phyloP scores from a whole-genome alignment of 35 echinoderm and acorn worm genomes.

The Holothuria glaberrima region DNA sequence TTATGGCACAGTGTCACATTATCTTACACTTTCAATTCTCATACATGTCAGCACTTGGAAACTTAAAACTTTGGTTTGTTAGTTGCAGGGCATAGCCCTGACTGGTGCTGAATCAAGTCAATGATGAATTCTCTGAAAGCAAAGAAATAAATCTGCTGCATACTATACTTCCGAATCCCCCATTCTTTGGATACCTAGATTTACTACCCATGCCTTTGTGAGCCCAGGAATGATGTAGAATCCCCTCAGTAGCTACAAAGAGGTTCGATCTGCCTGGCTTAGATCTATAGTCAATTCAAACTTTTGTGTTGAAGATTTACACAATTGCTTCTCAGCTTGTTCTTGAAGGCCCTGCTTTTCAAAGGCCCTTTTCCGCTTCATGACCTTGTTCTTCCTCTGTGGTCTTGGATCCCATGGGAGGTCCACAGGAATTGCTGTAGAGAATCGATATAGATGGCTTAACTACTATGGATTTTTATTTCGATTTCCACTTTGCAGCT shows the following conservation, averaged over 20 bases:
- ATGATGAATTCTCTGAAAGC: too few species aligned
- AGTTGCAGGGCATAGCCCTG: too few species aligned
- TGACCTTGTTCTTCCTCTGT: not conserved
- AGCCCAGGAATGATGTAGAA: too few species aligned
- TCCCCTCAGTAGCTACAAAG: not conserved
- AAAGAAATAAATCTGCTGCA: too few species aligned
- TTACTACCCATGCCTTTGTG: too few species aligned
- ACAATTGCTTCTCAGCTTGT: not conserved
- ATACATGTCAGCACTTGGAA: too few species aligned
- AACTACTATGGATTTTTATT: slow-evolving; percentile 37
- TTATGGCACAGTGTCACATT: too few species aligned
- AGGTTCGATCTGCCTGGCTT: not conserved
- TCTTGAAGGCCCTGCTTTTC: not conserved
- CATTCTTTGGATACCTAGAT: too few species aligned
- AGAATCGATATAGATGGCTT: not conserved
- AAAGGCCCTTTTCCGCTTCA: slow-evolving; percentile 4
- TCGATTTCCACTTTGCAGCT: slow-evolving; percentile 19
- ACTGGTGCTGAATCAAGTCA: too few species aligned
- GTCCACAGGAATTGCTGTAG: not conserved
- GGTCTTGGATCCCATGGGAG: slow-evolving; percentile 22
- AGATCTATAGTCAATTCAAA: not conserved
- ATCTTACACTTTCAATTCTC: too few species aligned
- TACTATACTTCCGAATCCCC: too few species aligned
- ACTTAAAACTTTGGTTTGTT: too few species aligned
- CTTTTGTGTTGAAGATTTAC: slow-evolving; percentile 2